Percentiles rank a stretch among this genome's conserved stretches.
Conservation (phyloP, 1,140 invertebrate genomes). For the Macrotrachela quadricornifera region DNA sequence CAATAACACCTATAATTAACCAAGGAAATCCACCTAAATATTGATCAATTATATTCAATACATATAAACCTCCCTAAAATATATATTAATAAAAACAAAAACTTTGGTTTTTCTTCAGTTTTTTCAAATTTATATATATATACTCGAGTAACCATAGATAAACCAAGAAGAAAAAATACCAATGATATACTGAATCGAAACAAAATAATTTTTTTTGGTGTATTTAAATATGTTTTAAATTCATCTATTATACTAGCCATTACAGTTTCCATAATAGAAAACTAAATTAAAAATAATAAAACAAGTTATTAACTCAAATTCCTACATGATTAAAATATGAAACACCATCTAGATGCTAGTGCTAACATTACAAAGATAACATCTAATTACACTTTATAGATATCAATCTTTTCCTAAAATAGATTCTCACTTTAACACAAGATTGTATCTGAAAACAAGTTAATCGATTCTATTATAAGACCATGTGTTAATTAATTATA, state of each 20-base stretch:
- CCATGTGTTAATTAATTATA: too few species aligned
- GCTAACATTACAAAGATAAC: too few species aligned
- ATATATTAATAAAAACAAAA: constrained; percentile 12
- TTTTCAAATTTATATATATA: constrained; percentile 4
- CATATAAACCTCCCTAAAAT: constrained; percentile 47
- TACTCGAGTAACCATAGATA: constrained; percentile 11
- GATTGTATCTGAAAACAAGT: too few species aligned
- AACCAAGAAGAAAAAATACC: constrained; percentile 18
- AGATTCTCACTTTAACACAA: too few species aligned
- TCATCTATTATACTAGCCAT: constrained; percentile 40
- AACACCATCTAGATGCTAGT: too few species aligned
- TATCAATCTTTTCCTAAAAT: too few species aligned
- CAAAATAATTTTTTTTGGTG: not conserved
- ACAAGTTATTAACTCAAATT: not conserved
- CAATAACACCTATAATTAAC: constrained; percentile 45
- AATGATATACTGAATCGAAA: constrained; percentile 38
- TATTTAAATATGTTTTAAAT: constrained; percentile 34
- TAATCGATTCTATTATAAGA: too few species aligned
- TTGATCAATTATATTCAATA: constrained; percentile 60
- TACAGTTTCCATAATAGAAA: constrained; percentile 33
- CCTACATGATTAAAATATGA: too few species aligned
- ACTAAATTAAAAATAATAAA: not conserved
- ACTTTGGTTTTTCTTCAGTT: not conserved
- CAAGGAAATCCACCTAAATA: constrained; percentile 66
- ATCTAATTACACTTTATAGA: too few species aligned